These are phyloP conservation scores for Steinernema scapterisci DNA, from an alignment of 2,888 invertebrate species.

Conservation along the genomic window DNA sequence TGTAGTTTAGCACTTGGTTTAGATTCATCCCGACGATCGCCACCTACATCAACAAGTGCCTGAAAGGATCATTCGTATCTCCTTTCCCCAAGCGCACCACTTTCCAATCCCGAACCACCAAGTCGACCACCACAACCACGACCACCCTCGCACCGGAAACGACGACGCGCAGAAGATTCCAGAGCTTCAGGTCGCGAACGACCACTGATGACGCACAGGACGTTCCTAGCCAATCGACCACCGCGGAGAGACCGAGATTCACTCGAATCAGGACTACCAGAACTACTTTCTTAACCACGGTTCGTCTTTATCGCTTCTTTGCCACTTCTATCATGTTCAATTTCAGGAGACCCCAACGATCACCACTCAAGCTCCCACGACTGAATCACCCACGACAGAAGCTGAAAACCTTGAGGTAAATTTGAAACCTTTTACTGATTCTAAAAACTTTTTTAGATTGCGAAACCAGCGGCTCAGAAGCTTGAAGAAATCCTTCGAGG, in stretches of 20 bases:
- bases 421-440: no score
- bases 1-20: no score
- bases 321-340: background rate
- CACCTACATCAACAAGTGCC: constrained; percentile 40
- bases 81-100: background rate
- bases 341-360: background rate
- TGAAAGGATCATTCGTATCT: constrained; percentile 10
- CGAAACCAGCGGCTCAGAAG: background rate
- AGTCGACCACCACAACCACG: background rate
- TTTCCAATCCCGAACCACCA: background rate
- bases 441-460: no score
- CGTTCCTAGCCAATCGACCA: background rate
- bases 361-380: background rate
- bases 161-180: constrained; percentile 7
- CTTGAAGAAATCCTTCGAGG: constrained; percentile 1
- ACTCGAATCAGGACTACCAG: constrained; percentile 6
- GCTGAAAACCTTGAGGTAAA: no score
- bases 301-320: background rate
- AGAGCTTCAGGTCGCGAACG: constrained; percentile 1
- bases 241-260: background rate
- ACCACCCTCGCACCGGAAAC: constrained; percentile 6
- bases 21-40: constrained; percentile 40
- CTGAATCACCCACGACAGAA: background rate
- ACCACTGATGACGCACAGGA: background rate
- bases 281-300: background rate